Base-by-base conservation (phyloP, 2,888 invertebrate genomes). In the Mesoligia furuncula region DNA sequence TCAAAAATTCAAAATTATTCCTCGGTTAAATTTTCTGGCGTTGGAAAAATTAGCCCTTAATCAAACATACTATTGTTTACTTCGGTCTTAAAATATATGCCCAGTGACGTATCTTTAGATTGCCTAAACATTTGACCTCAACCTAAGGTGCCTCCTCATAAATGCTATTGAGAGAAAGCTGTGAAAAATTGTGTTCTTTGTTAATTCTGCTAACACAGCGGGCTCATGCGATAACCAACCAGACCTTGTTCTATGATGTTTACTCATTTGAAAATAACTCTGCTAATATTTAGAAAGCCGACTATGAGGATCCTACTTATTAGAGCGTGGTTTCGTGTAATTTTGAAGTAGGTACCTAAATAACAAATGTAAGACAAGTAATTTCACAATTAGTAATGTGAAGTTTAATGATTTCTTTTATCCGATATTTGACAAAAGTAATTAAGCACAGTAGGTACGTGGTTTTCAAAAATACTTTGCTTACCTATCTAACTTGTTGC, bases 231-330 rank as follows among this genome's bases (percentile, higher is more conserved):
- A 77, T 77, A 77, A 74, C 36, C 72, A 83, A 75, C 67, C 72
- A 72, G 45, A 31, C 66, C 75, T 83, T 75, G 77, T 79, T 65
- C 75, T 65, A 69, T 39, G 68, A 39, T 66, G 71, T 71, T 71
- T 71, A 71, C 51, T 68, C 24, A 62, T 73, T 79, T 64, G 65
- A 54, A 48, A 45, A 73, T 82, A 74, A 59, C 57, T 69, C 57
- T 67, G 54, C 78, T 51, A 77, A 77, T 77, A 80, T 85, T 83
- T 83, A 85, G 87, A 87, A 87, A 84, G 87, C 65, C 8, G 36
- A 64, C 57, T 74, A 65, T 31, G 73, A 72, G 70, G 67, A 69
- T 70, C 45, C 36, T 78, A 76, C 61, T 84, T 71, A 79, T 79
- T 79, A 85, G 85, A 86, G 79, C 85, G 76, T 83, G 73, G 54